phyloP scores from a whole-genome alignment of 2,888 invertebrate species.

The Meta bourneti region DNA sequence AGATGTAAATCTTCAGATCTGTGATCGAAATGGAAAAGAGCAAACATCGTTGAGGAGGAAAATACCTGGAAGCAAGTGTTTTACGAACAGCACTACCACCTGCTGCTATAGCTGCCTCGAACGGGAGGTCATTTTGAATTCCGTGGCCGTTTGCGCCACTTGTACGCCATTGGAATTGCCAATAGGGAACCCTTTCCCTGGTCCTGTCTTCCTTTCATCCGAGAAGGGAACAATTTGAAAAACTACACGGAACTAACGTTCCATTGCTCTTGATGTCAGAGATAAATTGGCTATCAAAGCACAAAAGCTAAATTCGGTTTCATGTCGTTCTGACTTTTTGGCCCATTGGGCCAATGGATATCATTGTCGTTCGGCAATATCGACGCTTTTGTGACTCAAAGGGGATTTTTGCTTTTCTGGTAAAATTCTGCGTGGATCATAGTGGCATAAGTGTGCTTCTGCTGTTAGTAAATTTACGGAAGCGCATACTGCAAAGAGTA shows the following conservation, averaged over 20 bases:
- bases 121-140: conserved; percentile 45
- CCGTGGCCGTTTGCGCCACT: conserved; percentile 10
- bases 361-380: neutral
- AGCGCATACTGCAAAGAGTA: neutral
- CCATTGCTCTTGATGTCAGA: neutral
- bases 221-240: conserved; percentile 19
- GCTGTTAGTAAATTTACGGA: neutral
- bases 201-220: neutral
- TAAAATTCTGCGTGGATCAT: too few relatives aligned
- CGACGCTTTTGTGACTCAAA: neutral
- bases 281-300: conserved; percentile 25
- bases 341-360: neutral
- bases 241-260: neutral
- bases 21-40: conserved; percentile 27
- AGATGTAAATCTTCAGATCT: conserved; percentile 45
- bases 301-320: neutral
- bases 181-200: conserved; percentile 40
- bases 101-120: conserved; percentile 20
- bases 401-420: neutral
- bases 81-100: conserved; percentile 35
- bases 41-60: conserved; percentile 19
- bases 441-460: too few relatives aligned
- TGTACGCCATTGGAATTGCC: conserved; percentile 19
- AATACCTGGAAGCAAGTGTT: conserved; percentile 38
- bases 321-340: neutral